Percentiles rank a stretch among this genome's conserved stretches.
Conservation (phyloP, 2,797 vertebrate species). For the Ciconia nigra region DNA sequence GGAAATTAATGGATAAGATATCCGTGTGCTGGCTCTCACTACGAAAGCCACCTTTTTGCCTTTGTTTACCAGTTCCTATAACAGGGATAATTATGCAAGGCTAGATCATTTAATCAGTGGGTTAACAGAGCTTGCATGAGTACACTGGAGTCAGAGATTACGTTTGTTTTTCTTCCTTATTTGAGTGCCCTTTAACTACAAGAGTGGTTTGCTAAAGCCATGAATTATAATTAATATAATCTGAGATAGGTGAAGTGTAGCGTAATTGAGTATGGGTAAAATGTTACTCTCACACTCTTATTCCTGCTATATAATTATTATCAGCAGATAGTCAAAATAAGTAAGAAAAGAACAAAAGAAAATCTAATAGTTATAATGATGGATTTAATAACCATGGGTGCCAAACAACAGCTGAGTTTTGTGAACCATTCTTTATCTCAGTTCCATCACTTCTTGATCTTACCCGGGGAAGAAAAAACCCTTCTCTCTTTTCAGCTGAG, state of each 20-base stretch:
- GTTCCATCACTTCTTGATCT: background rate
- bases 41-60: background rate
- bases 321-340: background rate
- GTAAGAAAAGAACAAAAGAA: background rate
- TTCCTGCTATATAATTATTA: background rate
- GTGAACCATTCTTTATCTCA: background rate
- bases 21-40: background rate
- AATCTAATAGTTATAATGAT: background rate
- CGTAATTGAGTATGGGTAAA: background rate
- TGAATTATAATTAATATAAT: conserved; percentile 5
- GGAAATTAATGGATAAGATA: background rate
- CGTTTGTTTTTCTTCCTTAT: background rate
- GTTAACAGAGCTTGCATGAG: background rate
- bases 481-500: background rate
- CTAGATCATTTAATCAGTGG: background rate
- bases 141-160: background rate
- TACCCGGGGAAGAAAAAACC: background rate
- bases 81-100: background rate
- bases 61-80: background rate
- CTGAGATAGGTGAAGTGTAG: background rate
- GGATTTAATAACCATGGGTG: background rate
- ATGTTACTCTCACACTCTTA: background rate
- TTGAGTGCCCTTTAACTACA: background rate
- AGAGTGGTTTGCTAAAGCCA: background rate
- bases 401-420: background rate